Base-by-base conservation (phyloP, 2,113 vertebrate species). In the Rhinogobius similis region DNA sequence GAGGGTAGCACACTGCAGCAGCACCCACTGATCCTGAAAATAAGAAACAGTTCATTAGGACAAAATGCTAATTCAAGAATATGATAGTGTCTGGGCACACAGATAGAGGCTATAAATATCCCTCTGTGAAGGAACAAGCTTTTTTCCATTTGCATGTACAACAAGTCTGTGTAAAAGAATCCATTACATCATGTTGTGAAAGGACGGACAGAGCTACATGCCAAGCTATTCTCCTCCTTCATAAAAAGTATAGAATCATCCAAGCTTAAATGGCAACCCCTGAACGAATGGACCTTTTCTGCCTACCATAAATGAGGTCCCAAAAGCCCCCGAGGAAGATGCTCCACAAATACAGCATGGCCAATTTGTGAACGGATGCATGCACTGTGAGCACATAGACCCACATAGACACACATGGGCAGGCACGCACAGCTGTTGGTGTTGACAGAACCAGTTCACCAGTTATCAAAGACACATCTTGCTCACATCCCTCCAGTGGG, bases 21-120 rank as follows among this genome's bases (percentile, higher is more conserved):
- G 90, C 79, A 74, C 84, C 87, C 83, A 91, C 87, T 78, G 85
- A 90, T 84, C 86, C 87, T 82, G 79, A 88, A 91, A 86, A 87
- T 80, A 82, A 88, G 84, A 83, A 88, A 73, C 81, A 76, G 87
- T 90, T 86, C 76, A 84, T 81, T 77, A 78, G 64, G 59, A 38
- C 18, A 66, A 81, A 83, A 86, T 76, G 75, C 72, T 70, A 77
- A 83, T 74, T 74, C 65, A 62, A 76, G 72, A 75, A 73, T 72
- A 82, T 83, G 71, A 79, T 83, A 16, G 53, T 48, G 69, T 58
- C 65, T 62, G 67, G 81, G 29, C 68, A 21, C 58, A 69, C 48
- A 71, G 56, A 61, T 13, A 32, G 48, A 14, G 56, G 52, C 77
- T 82, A 74, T 75, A 70, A 73, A 81, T 79, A 81, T 32, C 72